Percentiles rank a stretch among this genome's conserved stretches.
Conservation (phyloP, 2,888 invertebrate species). For the Smittia sp. region DNA sequence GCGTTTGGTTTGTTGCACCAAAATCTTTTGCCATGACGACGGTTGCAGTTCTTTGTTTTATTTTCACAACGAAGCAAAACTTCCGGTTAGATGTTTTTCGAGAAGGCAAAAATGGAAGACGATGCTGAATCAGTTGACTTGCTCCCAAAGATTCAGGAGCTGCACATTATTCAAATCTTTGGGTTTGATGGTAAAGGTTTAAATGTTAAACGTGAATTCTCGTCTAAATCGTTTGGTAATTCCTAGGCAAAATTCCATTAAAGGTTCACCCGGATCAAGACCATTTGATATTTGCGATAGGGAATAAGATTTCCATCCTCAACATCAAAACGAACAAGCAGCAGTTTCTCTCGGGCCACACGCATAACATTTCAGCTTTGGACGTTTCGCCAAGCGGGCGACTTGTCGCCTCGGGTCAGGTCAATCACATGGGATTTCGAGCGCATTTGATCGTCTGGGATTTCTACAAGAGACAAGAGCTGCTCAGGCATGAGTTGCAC, state of each 20-base stretch:
- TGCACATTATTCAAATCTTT: conserved; percentile 56
- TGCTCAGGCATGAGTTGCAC: conserved; percentile 76
- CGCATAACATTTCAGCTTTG: conserved; percentile 73
- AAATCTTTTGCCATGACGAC: neutral
- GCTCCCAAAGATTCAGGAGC: neutral
- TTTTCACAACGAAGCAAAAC: conserved; percentile 12
- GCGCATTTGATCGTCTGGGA: conserved; percentile 86
- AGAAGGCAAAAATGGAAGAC: neutral
- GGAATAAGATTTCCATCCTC: conserved; percentile 73
- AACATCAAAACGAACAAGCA: conserved; percentile 69
- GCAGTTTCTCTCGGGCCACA: conserved; percentile 74
- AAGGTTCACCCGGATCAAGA: conserved; percentile 68
- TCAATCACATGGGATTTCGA: conserved; percentile 85
- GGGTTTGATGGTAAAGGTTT: conserved; percentile 73
- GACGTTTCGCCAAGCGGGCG: conserved; percentile 63
- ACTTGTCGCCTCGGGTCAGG: conserved; percentile 24
- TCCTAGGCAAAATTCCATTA: conserved; percentile 41
- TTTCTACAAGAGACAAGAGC: conserved; percentile 61
- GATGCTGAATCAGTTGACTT: neutral
- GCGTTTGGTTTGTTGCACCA: neutral
- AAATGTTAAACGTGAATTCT: neutral
- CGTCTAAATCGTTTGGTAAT: neutral
- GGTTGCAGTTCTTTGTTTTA: conserved; percentile 15
- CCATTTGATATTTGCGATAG: conserved; percentile 73
- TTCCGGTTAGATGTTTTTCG: neutral